Evolutionary conservation across 2,888 invertebrate genomes (phyloP), one percentile per base, ranked within the genome.

Genomic region (Pollenia griseotomentosa): DNA sequence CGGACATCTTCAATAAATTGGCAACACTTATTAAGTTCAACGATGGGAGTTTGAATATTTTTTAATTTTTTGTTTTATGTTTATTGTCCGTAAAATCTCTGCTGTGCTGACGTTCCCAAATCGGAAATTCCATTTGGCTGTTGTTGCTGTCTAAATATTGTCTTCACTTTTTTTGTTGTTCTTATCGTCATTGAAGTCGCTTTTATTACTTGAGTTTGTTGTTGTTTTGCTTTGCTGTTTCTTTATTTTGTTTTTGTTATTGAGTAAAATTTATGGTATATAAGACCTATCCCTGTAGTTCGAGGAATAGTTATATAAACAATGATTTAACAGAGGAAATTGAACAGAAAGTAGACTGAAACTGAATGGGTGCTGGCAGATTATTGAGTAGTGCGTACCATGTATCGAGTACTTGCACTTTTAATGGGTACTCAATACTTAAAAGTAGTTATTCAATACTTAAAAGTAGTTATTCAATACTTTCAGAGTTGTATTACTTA

Each of bases 121-220:
- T 85, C 85, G 85, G 85, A 85, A 81, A 85, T 85, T 78, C 85
- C 85, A 81, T 82, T 81, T 85, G 73, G 53, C 80, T 71, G 59
- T 63, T 79, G 53, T 61, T 74, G 73, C 40, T 75, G 75, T 63
- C 46, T 75, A 53, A 61, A 61, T 74, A 46, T 74, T 48, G 19
- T 61, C 63, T 63, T 63, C 75, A 63, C 75, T 74, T 74, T 61
- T 73, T 51, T 63, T 61, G 33, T 40, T 79, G 46, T 77, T 70
- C 53, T 74, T 57, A 16, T 68, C 48, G 51, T 23, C 40, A 9
- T 53, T 68, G n/a, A 12, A 68, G 51, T 57, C 71, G 55, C 9
- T 59, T 33, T 19, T 19, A 42, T 75, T 75, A 59, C 42, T 75
- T 51, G 48, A 65, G 48, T 74, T 71, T 63, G 66, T 68, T 55